Percentiles rank a stretch among this genome's conserved stretches.
Conservation (phyloP, 2,888 invertebrate species). For the Micoletzkya japonica region DNA sequence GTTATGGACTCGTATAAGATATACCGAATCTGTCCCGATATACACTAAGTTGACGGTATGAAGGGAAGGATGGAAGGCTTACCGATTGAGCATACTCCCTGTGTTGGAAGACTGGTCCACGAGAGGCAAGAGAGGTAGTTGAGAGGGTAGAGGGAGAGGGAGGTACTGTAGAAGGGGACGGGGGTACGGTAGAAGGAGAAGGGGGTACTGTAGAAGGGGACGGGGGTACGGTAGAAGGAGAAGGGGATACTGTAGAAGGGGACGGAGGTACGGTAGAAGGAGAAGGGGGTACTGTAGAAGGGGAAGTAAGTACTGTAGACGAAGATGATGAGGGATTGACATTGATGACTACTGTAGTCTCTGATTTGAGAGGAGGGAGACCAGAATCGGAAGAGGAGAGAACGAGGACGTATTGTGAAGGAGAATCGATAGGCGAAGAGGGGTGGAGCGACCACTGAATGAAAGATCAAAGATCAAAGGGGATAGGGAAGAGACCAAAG, state of each 20-base stretch:
- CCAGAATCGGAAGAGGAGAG: slow-evolving; percentile 3
- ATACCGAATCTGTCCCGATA: too few relatives aligned
- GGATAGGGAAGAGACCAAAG: neutral
- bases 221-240: neutral
- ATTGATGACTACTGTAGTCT: neutral
- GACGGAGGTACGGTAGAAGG: neutral
- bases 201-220: neutral
- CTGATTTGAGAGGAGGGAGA: neutral
- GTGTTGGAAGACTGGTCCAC: too few relatives aligned
- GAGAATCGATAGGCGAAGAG: neutral
- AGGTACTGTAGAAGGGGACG: neutral
- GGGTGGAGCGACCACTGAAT: too few relatives aligned
- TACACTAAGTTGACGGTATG: too few relatives aligned
- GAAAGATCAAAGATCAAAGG: neutral
- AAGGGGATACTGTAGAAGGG: neutral
- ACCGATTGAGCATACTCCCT: too few relatives aligned
- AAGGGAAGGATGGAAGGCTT: too few relatives aligned
- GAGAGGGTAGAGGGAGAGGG: neutral
- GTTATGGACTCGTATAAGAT: too few relatives aligned
- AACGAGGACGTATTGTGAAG: slow-evolving; percentile 3
- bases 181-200: neutral
- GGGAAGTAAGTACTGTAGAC: neutral
- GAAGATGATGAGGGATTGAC: slow-evolving; percentile 1
- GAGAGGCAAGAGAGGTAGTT: neutral
- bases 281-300: neutral